phyloP scores from a whole-genome alignment of 2,888 invertebrate genomes.

The Caenorhabditis drosophilae region DNA sequence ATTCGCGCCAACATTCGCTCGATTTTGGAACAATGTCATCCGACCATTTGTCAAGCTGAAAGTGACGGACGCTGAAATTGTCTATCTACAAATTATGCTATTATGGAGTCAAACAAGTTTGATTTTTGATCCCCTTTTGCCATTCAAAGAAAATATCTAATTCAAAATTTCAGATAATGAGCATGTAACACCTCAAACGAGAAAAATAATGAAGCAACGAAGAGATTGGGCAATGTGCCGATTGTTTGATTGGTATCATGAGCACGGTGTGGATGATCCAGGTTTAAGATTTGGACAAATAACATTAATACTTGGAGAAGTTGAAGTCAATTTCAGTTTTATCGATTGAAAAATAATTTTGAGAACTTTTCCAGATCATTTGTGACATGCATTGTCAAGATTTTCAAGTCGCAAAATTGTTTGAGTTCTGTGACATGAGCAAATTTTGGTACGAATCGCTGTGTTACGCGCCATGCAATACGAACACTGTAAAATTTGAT shows the following conservation, averaged over 20 bases:
- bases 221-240: constrained; percentile 58
- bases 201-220: constrained; percentile 42
- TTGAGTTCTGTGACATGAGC: constrained; percentile 63
- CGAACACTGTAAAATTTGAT: constrained; percentile 36
- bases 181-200: constrained; percentile 46
- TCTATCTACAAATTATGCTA: constrained; percentile 60
- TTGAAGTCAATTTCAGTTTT: constrained; percentile 48
- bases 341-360: constrained; percentile 4
- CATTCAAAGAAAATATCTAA: neutral
- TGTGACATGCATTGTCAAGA: constrained; percentile 60
- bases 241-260: constrained; percentile 52
- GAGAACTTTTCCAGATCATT: constrained; percentile 42
- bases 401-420: constrained; percentile 66
- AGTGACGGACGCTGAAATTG: constrained; percentile 64
- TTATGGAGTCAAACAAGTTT: constrained; percentile 57
- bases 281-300: constrained; percentile 60
- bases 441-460: constrained; percentile 55
- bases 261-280: constrained; percentile 40
- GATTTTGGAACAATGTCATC: constrained; percentile 61
- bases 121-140: constrained; percentile 7
- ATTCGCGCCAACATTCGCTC: constrained; percentile 59
- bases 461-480: constrained; percentile 42
- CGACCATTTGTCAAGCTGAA: constrained; percentile 55
- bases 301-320: constrained; percentile 55
- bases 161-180: constrained; percentile 45